Evolutionary conservation across 2,113 vertebrate species (phyloP), one percentile per base, ranked within the genome.

Genomic region (Paraplagusia blochii): DNA sequence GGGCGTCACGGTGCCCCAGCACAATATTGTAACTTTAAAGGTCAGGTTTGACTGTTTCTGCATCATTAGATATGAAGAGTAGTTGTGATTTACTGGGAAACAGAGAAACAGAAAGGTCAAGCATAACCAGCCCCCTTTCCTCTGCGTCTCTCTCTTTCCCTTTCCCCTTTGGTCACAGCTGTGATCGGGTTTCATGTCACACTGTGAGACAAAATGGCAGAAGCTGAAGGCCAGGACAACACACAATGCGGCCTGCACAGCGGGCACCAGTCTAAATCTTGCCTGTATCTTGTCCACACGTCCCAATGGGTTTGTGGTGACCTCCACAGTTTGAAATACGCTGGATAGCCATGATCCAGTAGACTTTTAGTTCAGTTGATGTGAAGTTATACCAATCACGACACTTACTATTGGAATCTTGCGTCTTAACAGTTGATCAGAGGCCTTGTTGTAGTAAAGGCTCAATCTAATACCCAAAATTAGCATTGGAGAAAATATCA

Each of bases 41-140:
- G 87, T 90, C 88, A 88, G 69, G 62, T 79, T 80, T 85, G 84
- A 86, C 84, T 87, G 66, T 82, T 89, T 88, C 85, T 75, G 73
- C 82, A 84, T 88, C 86, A 88, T 87, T 89, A 89, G 82, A 86
- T 86, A 85, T 88, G 85, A 89, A 88, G 74, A 88, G 75, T 85
- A 82, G 81, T 81, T 70, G 73, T 85, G 85, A 85, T 89, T 87
- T 82, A 84, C 81, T 70, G 64, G 74, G 81, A 77, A 87, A 85
- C 74, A 67, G 53, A 58, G 79, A 82, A 90, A 67, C 50, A 58
- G 79, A 82, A 90, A 89, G 87, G 89, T 90, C 89, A 90, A 78
- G 69, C 72, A 47, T 86, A 84, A 86, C 80, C 69, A 15, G 45
- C 63, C 65, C 14, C 36, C n/a, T 61, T 29, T 48, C 11, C 47